Base-by-base conservation (phyloP, 2,888 invertebrate genomes). In the Dusona sp. region DNA sequence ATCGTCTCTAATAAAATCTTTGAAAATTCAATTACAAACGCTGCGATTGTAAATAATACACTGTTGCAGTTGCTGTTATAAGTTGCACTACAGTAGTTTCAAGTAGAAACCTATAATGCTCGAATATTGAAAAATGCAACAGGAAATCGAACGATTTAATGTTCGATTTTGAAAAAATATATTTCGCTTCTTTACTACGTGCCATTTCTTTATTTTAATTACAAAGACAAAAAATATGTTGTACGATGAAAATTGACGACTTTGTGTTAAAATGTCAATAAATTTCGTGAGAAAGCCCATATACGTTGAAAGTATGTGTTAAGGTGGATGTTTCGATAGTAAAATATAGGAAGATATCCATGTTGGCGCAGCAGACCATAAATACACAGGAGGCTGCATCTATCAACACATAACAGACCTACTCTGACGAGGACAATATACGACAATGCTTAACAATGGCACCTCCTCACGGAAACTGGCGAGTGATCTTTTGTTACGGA, bases 401-500 rank as follows among this genome's bases (percentile, higher is more conserved):
- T 61, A 36, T 61, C 38, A n/a, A 29, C 42, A 45, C 29, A 38
- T 42, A 57, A 68, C 25, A 70, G 57, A 45, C 33, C 57, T 79
- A 45, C 22, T 36, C 36, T 6, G 54, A 13, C n/a, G 79, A 70
- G 57, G 45, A 70, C 70, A 68, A 68, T 61, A 61, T 42, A 25
- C 57, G 79, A 84, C 75, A 77, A 70, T 79, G 45, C 70, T 68
- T 45, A 61, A 84, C 80, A 84, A 85, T 85, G 79, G 74, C 79
- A 83, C 82, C 79, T 79, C 79, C 74, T 78, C 81, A n/a, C 51
- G 29, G 64, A 54, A 51, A 80, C 42, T 67, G 81, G 78, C 78
- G 85, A 81, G 67, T 68, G 73, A 81, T 85, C 82, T 79, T 85
- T 85, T 85, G 85, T 85, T 75, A 79, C 45, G 79, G 70, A 83